Conservation (phyloP, 1,140 invertebrate genomes). For the Lepidurus apus region DNA sequence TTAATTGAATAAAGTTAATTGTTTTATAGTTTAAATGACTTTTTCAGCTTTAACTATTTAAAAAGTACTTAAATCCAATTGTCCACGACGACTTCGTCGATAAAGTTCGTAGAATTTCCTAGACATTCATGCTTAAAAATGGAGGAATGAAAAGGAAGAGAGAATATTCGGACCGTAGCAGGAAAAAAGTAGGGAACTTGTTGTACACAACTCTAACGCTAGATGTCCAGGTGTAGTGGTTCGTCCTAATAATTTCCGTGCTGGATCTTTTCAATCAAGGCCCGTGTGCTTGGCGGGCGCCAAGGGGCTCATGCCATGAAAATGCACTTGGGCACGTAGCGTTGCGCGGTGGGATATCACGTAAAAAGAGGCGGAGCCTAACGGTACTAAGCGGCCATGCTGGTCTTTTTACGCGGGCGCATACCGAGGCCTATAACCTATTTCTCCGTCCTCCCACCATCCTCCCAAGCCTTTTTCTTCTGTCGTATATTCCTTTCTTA, state of each 20-base stretch:
- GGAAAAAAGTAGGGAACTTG: neutral
- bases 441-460: neutral
- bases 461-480: neutral
- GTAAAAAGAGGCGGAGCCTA: neutral
- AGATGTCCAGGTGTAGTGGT: neutral
- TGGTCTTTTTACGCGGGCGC: constrained; percentile 20
- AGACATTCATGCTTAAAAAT: too few relatives aligned
- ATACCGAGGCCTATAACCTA: neutral
- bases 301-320: neutral
- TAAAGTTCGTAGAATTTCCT: too few relatives aligned
- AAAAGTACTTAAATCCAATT: too few relatives aligned
- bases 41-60: too few relatives aligned
- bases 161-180: neutral
- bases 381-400: constrained; percentile 6
- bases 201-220: neutral
- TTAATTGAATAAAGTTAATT: too few relatives aligned
- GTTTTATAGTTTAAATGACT: too few relatives aligned
- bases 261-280: neutral
- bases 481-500: neutral
- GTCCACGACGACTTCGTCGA: too few relatives aligned
- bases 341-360: constrained; percentile 10
- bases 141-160: neutral
- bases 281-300: neutral
- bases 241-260: neutral
- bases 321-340: neutral